Base-by-base conservation (phyloP, 2,888 invertebrate species). In the Drosophila conformis region DNA sequence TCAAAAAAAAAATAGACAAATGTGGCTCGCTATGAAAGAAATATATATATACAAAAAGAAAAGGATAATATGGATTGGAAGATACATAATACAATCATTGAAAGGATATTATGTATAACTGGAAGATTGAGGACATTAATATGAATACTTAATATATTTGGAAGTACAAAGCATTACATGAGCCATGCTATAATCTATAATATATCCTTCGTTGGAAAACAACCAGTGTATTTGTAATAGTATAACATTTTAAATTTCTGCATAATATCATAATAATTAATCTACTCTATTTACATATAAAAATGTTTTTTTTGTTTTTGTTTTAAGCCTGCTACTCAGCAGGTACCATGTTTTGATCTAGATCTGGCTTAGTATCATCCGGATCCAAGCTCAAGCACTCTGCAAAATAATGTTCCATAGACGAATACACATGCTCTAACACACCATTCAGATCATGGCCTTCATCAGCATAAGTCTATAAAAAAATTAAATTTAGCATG, bases 391-490 rank as follows among this genome's bases (percentile, higher is more conserved):
- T 96, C 94, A 97, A 96, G 95, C 97, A 97, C 94, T 97, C 96
- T 93, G 96, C 95, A 93, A 98, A 96, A 94, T 96, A 98, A 94
- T 97, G 96, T 94, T 98, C 98, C 97, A 98, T 97, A 87, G 97
- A 97, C 91, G 96, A 95, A 94, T 98, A 98, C 83, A 98, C 96
- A 94, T 98, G 98, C 93, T 97, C 97, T 90, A 97, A 95, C 76
- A 97, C 98, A 68, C 97, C 97, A 83, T 94, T 94, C 76, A 98
- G 94, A 85, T 96, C 95, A 93, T 98, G 98, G 74, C 97, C 97
- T 94, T 98, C 97, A 93, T 98, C 97, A 59, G 98, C 97, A 93
- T 98, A 98, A 82, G 97, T 96, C 98, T 98, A 94, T 27, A 94
- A 77, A 29, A 15, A 48, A 15, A 25, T 33, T 18, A 11, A 46